A percentile compares a stretch with the other conserved stretches of the same genome.
Evolutionary conservation across 2,797 vertebrate genomes (phyloP).

Genomic region (Chelon labrosus): DNA sequence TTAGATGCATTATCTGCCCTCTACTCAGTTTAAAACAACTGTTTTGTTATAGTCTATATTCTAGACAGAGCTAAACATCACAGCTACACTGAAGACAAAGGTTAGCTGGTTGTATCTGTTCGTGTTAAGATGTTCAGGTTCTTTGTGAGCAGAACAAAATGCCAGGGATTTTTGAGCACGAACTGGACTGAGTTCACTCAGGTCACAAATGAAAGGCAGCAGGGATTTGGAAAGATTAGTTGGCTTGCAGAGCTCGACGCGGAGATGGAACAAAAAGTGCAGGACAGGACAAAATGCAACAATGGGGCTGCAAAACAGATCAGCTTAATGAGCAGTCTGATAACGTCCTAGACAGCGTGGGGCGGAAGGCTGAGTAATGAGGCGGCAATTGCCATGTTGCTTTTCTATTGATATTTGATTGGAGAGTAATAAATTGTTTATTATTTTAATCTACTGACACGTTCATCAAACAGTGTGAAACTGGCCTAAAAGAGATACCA

Average conservation of each 20-base stretch:
- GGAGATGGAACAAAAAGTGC: constrained; percentile 46
- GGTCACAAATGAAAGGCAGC: constrained; percentile 14
- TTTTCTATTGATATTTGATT: background rate
- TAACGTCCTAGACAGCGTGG: background rate
- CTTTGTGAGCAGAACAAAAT: background rate
- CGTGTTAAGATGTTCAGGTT: background rate
- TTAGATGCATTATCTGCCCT: background rate
- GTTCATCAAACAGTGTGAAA: no score
- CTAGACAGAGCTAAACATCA: no score
- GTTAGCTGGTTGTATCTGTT: background rate
- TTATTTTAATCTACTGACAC: no score
- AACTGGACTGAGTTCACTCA: background rate
- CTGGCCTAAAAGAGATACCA: no score
- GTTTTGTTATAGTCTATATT: background rate
- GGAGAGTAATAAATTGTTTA: background rate
- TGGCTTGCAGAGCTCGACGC: constrained; percentile 22
- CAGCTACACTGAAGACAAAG: no score
- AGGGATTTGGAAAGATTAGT: constrained; percentile 56
- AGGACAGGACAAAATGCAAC: constrained; percentile 20
- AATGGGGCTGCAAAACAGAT: constrained; percentile 14
- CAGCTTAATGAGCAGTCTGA: background rate
- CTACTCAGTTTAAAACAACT: background rate
- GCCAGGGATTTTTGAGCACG: background rate
- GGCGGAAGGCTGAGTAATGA: constrained; percentile 10
- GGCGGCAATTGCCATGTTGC: background rate